Conservation (phyloP, 2,888 invertebrate genomes). For the Cerastoderma edule region DNA sequence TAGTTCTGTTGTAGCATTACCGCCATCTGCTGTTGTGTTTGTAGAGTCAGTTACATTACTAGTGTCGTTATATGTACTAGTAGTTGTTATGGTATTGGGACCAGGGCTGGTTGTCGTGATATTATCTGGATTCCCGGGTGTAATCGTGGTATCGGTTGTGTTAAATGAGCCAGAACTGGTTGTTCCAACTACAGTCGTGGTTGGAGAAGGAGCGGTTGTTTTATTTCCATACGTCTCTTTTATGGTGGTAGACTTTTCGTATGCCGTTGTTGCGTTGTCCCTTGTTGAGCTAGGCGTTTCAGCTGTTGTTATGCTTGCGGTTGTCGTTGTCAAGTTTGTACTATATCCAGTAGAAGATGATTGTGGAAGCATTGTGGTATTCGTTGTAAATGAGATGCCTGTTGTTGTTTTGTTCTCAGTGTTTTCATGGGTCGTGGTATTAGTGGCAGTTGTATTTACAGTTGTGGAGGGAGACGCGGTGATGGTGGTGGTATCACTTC, state of each 20-base stretch:
- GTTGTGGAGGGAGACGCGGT: slow-evolving; percentile 9
- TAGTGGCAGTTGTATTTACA: neutral
- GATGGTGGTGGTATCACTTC: neutral
- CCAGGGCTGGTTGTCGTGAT: neutral
- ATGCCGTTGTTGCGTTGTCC: neutral
- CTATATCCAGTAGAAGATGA: too few species aligned
- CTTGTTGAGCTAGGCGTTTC: too few species aligned
- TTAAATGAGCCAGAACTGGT: neutral
- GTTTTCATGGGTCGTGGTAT: neutral
- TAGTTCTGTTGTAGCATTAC: neutral
- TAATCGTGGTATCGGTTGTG: neutral
- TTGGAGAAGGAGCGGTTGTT: neutral
- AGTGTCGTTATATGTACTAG: slow-evolving; percentile 3
- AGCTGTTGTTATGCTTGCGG: neutral
- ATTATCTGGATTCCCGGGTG: neutral
- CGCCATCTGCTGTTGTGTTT: neutral
- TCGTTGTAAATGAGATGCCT: neutral
- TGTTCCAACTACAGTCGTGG: neutral
- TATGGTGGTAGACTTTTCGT: neutral
- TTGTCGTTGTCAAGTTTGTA: neutral
- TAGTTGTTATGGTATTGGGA: slow-evolving; percentile 17
- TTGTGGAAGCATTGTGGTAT: neutral
- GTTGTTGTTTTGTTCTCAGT: neutral
- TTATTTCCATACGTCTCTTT: neutral
- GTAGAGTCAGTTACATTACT: neutral